These are phyloP conservation scores for Pithys albifrons DNA, from an alignment of 2,113 vertebrate species.

Conservation along the genomic window DNA sequence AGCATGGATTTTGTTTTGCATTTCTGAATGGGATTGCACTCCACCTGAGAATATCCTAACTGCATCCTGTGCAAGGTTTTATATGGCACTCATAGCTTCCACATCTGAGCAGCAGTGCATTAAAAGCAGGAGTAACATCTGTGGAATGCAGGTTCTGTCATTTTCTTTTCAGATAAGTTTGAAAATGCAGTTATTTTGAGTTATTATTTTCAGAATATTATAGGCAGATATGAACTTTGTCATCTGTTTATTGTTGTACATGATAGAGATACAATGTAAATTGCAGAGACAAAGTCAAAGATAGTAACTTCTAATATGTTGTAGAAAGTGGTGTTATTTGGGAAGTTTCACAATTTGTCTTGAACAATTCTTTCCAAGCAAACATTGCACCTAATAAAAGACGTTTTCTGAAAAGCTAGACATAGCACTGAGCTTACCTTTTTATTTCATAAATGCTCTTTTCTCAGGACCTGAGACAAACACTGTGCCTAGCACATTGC, in stretches of 20 bases:
- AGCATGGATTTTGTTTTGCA: neutral
- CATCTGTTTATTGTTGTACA: neutral
- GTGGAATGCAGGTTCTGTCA: neutral
- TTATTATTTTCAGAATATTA: neutral
- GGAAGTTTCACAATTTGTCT: neutral
- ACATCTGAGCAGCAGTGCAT: neutral
- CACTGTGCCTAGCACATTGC: neutral
- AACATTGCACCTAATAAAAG: neutral
- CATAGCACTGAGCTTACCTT: neutral
- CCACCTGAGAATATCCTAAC: neutral
- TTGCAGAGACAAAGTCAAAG: neutral
- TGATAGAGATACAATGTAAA: neutral
- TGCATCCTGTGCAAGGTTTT: neutral
- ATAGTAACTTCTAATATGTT: neutral
- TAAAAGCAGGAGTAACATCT: neutral
- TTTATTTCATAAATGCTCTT: neutral
- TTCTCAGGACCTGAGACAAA: neutral
- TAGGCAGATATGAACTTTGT: neutral
- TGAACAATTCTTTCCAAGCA: neutral
- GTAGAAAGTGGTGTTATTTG: neutral
- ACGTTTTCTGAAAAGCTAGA: neutral
- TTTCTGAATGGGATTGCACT: neutral
- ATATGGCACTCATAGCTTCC: accelerated
- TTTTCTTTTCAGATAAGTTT: neutral
- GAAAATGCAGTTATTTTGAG: neutral